These are phyloP conservation scores for Prunella himalayana DNA, from an alignment of 2,113 vertebrate species.

Conservation along the genomic window DNA sequence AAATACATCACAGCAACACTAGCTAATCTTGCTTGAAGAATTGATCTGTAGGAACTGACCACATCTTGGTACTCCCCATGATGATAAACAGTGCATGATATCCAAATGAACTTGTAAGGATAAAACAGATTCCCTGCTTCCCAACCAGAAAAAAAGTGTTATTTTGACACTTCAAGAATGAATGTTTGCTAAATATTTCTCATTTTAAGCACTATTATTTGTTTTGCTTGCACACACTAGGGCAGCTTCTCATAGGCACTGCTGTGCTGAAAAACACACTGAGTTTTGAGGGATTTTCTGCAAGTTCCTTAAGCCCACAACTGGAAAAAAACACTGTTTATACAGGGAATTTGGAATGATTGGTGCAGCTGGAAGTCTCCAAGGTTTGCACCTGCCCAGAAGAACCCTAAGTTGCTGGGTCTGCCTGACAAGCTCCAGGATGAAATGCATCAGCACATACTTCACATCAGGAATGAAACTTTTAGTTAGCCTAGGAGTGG, in stretches of 20 bases:
- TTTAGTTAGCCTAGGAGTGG: not conserved
- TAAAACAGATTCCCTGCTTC: not conserved
- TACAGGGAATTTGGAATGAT: not conserved
- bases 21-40: not conserved
- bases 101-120: not conserved
- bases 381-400: not conserved
- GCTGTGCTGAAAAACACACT: not conserved
- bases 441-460: not conserved
- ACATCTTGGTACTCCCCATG: not conserved
- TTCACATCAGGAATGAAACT: not conserved
- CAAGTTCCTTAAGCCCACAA: not conserved
- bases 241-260: not conserved
- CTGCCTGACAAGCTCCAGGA: not conserved
- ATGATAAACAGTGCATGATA: not conserved
- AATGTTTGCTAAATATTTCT: not conserved
- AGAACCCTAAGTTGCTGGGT: not conserved
- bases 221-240: rapidly evolving
- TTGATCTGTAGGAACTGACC: not conserved
- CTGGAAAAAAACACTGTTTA: not conserved
- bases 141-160: not conserved
- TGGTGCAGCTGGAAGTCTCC: not conserved
- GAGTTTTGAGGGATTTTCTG: not conserved
- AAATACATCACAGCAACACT: not conserved
- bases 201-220: not conserved
- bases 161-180: not conserved